Evolutionary conservation across 2,888 invertebrate genomes (phyloP).

Genomic region (Dryococelus australis): DNA sequence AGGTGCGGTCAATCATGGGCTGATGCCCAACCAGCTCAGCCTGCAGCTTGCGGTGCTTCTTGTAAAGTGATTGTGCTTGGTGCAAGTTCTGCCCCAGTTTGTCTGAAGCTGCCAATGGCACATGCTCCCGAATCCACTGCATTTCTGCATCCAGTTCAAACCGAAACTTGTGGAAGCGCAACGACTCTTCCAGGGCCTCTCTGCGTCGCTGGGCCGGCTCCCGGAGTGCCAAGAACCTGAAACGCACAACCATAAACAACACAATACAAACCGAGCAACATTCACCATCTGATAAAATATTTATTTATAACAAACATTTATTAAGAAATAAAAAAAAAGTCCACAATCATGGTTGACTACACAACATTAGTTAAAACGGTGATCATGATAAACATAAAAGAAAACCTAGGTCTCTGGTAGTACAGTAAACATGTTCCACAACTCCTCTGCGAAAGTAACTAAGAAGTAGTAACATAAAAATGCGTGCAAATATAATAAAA

Average conservation of each 20-base stretch:
- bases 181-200: slow-evolving; percentile 81
- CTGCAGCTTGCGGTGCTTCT: slow-evolving; percentile 93
- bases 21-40: slow-evolving; percentile 88
- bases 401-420: too few species aligned
- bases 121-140: slow-evolving; percentile 94
- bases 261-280: neutral
- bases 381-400: too few species aligned
- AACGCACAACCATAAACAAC: slow-evolving; percentile 25
- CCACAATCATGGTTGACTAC: too few species aligned
- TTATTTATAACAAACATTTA: too few species aligned
- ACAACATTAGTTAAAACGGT: too few species aligned
- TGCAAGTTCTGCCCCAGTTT: slow-evolving; percentile 84
- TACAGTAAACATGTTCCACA: too few species aligned
- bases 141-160: slow-evolving; percentile 92
- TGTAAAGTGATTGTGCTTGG: slow-evolving; percentile 89
- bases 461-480: too few species aligned
- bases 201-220: slow-evolving; percentile 76
- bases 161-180: slow-evolving; percentile 89
- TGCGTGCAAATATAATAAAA: too few species aligned
- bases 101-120: slow-evolving; percentile 79
- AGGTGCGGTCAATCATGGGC: slow-evolving; percentile 82
- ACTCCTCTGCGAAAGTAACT: too few species aligned
- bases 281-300: neutral
- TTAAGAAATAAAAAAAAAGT: too few species aligned
- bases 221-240: slow-evolving; percentile 71